Evolutionary conservation across 92 coral and sea anemone genomes (phyloP), one percentile per base, ranked within the genome.

Genomic region (Epizoanthus scotinus): DNA sequence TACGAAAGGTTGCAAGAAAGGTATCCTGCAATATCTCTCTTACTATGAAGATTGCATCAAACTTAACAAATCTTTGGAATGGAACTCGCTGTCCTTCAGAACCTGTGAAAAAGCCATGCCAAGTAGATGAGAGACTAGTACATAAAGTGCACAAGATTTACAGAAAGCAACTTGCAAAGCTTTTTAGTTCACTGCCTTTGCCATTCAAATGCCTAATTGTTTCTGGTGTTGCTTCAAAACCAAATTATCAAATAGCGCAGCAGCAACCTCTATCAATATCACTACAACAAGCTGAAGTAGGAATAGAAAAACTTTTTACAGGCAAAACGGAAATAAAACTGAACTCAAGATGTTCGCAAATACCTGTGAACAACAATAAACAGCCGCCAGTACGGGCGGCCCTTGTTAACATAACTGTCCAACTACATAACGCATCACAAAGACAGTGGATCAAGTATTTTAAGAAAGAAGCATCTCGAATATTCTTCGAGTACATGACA

Each of bases 201-300:
- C 90, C 96, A 15, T 95, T 92, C 72, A 90, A 93, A 86, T 95
- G 99, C 70, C 80, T 84, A 34, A 78, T 93, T 25, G 61, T 93
- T 15, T 73, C 86, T 31, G 83, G 77, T 49, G 78, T 90, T 54
- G 83, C 97, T 47, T 71, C 88, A 69, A 66, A 84, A 12, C 70
- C 87, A 26, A 86, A 66, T 67, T 59, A 71, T 24, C 68, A 63
- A 3, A 59, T 3, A 8, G 38, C 24, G 25, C 58, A 75, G 34
- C 61, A 72, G 64, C 70, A 79, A 25, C 36, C 77, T 70, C 47
- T 78, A 50, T 52, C 87, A 12, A 58, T 79, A 1, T 71, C 86
- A 55, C 78, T 90, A 60, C 52, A 65, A 70, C 75, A 73, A 69
- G 90, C 86, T 8, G 91, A 90, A 55, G 67, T 36, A 28, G 84